phyloP scores from a whole-genome alignment of 2,888 invertebrate genomes.

The Cheilosia grossa region DNA sequence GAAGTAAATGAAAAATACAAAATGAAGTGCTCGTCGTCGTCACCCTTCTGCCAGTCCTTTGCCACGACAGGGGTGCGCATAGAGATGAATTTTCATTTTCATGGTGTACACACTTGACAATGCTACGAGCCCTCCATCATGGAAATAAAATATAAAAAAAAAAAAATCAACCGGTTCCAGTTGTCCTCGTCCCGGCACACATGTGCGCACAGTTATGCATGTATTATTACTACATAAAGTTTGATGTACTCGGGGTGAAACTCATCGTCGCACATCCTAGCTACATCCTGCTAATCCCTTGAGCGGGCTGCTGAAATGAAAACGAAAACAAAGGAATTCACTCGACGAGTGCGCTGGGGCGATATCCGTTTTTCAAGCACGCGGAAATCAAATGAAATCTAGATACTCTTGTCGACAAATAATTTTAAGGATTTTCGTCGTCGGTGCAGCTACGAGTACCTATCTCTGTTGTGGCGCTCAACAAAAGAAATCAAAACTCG shows the following conservation, averaged over 20 bases:
- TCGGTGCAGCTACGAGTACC: constrained; percentile 9
- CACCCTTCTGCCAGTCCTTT: constrained; percentile 51
- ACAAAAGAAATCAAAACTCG: constrained; percentile 67
- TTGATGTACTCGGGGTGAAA: constrained; percentile 71
- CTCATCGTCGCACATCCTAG: constrained; percentile 59
- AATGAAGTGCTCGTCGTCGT: constrained; percentile 69
- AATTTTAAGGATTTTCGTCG: constrained; percentile 49
- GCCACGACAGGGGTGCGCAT: constrained; percentile 21
- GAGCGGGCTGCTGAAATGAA: constrained; percentile 70
- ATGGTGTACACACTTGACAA: constrained; percentile 70
- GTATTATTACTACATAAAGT: constrained; percentile 66
- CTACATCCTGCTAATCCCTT: constrained; percentile 65
- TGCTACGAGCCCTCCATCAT: constrained; percentile 61
- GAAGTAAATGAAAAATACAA: constrained; percentile 44
- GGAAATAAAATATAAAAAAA: neutral
- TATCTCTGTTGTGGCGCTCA: constrained; percentile 7
- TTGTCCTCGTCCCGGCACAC: constrained; percentile 3
- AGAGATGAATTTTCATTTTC: constrained; percentile 69
- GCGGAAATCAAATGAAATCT: constrained; percentile 68
- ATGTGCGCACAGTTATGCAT: constrained; percentile 40
- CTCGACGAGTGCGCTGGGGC: constrained; percentile 58
- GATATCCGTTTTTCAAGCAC: constrained; percentile 66
- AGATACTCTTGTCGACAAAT: constrained; percentile 26
- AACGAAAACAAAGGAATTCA: constrained; percentile 70
- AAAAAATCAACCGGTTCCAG: constrained; percentile 23